These are phyloP conservation scores for Malachius bipustulatus DNA, from an alignment of 2,888 invertebrate genomes.

Conservation along the genomic window DNA sequence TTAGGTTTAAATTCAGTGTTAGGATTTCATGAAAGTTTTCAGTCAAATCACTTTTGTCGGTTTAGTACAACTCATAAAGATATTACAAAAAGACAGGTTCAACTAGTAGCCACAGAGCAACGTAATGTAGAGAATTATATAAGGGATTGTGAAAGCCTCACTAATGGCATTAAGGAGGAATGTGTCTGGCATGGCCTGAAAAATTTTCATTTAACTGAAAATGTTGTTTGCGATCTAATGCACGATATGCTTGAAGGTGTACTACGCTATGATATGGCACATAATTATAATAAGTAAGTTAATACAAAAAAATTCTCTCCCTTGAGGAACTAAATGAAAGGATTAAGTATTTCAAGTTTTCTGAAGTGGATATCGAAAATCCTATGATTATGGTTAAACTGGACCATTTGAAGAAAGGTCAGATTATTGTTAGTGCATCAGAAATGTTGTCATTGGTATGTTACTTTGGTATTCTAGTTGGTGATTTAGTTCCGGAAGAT, in stretches of 20 bases:
- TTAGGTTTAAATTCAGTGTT: no score
- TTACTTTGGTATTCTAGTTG: conserved; percentile 8
- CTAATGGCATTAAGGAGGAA: conserved; percentile 8
- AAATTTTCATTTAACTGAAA: conserved; percentile 4
- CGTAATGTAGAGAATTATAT: conserved; percentile 5
- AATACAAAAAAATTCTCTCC: conserved; percentile 4
- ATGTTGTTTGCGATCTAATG: conserved; percentile 5
- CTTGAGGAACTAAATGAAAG: conserved; percentile 6
- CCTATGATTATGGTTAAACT: conserved; percentile 6
- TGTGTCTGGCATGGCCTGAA: conserved; percentile 5
- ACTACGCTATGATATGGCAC: conserved; percentile 6
- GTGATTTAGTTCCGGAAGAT: conserved; percentile 8
- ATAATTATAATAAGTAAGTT: conserved; percentile 1
- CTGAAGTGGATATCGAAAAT: conserved; percentile 7
- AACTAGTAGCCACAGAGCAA: no score
- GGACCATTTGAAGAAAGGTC: conserved; percentile 5
- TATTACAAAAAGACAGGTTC: no score
- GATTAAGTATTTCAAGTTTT: conserved; percentile 8
- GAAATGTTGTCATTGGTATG: conserved; percentile 8
- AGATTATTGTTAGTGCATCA: conserved; percentile 5
- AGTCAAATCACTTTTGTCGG: no score
- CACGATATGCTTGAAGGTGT: conserved; percentile 8
- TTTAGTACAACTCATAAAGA: no score
- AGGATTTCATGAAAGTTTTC: no score
- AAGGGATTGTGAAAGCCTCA: not conserved